Percentiles rank a stretch among this genome's conserved stretches.
Conservation (phyloP, 2,888 invertebrate species). For the Colostygia pectinataria region DNA sequence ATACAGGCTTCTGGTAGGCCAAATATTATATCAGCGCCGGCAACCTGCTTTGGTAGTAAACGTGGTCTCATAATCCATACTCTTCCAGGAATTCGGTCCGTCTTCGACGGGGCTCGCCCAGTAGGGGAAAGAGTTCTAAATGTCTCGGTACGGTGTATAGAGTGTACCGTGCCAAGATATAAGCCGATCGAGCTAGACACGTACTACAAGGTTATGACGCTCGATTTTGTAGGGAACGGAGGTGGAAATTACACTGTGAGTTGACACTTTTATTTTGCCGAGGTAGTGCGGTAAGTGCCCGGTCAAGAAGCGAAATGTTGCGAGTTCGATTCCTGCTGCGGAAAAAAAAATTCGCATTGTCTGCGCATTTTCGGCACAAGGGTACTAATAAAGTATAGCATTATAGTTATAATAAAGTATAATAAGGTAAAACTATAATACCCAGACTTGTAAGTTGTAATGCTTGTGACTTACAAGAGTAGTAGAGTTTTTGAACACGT, state of each 20-base stretch:
- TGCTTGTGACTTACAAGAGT: too few relatives aligned
- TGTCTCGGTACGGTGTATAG: conserved; percentile 82
- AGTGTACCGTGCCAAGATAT: conserved; percentile 85
- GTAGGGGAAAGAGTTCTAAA: conserved; percentile 81
- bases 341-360: too few relatives aligned
- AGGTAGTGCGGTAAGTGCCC: too few relatives aligned
- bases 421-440: background rate
- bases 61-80: conserved; percentile 1
- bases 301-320: too few relatives aligned
- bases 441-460: too few relatives aligned
- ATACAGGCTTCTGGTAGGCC: too few relatives aligned
- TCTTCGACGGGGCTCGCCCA: conserved; percentile 83
- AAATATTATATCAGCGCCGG: too few relatives aligned
- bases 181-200: conserved; percentile 77
- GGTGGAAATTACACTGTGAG: conserved; percentile 86
- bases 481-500: too few relatives aligned
- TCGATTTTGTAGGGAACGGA: conserved; percentile 83
- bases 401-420: background rate
- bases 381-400: background rate
- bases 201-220: conserved; percentile 84
- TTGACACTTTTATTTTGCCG: too few relatives aligned
- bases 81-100: conserved; percentile 78
- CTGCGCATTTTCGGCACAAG: too few relatives aligned
- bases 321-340: too few relatives aligned
- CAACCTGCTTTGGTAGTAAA: background rate